Evolutionary conservation across 2,888 invertebrate species (phyloP).

Genomic region (Agapetus fuscipes): DNA sequence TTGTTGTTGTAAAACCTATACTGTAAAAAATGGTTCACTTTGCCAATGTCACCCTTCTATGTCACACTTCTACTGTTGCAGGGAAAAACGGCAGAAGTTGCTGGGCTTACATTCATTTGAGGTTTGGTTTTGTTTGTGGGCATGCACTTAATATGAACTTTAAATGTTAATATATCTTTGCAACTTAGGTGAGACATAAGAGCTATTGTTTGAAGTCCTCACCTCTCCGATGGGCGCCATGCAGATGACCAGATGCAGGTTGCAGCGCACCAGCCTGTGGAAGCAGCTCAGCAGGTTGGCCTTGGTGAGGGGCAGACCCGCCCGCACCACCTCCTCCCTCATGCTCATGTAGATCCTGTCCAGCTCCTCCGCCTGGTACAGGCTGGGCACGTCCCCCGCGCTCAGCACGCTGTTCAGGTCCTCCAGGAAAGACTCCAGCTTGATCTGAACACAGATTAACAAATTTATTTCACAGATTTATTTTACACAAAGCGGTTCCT

Average conservation of each 20-base stretch:
- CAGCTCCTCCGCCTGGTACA: constrained; percentile 73
- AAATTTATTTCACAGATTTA: constrained; percentile 11
- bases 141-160: too few species aligned
- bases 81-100: too few species aligned
- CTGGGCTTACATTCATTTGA: too few species aligned
- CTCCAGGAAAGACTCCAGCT: constrained; percentile 87
- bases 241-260: constrained; percentile 72
- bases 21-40: too few species aligned
- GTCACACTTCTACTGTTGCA: too few species aligned
- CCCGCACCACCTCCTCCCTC: constrained; percentile 70
- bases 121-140: too few species aligned
- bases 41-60: too few species aligned
- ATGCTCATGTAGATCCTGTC: constrained; percentile 64
- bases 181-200: too few species aligned
- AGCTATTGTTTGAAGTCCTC: too few species aligned
- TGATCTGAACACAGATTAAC: constrained; percentile 50
- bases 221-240: constrained; percentile 81
- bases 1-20: too few species aligned
- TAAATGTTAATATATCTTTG: too few species aligned
- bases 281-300: constrained; percentile 71
- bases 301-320: constrained; percentile 69
- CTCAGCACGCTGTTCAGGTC: constrained; percentile 89
- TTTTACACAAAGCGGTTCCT: neutral
- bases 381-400: constrained; percentile 88
- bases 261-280: constrained; percentile 67